Base-by-base conservation (phyloP, 2,113 vertebrate species). In the Pseudopodoces humilis region DNA sequence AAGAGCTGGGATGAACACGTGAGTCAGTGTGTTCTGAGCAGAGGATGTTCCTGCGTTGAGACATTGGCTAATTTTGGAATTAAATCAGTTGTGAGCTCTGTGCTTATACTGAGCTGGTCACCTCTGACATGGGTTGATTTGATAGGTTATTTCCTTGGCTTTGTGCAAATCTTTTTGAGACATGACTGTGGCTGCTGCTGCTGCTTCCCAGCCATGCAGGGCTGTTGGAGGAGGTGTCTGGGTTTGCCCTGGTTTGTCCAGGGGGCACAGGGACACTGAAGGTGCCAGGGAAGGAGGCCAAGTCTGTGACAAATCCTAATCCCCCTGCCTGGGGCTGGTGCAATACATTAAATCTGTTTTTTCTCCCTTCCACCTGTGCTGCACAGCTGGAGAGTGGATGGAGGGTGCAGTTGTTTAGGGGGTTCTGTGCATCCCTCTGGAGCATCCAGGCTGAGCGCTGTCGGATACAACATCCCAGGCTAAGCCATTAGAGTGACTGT, bases 161-260 rank as follows among this genome's bases (percentile, higher is more conserved):
- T 63, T 20, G 9, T n/a, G 35, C 59, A 59, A 81, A 33, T 56
- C 1, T 2, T 50, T 89, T 55, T 52, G 68, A 75, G 64, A 41
- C 49, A 47, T 20, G 28, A 14, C n/a, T 43, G 10, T 53, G 55
- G 33, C 27, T 49, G 44, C 65, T 37, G 8, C 56, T 46, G 21
- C 56, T 15, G 22, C 50, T 49, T 52, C 47, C 43, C 3, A 0
- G 3, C 63, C 17, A 0, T 1, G 7, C 2, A 4, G 35, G 0
- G 0, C 21, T 62, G 10, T 13, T 19, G 4, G 50, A 35, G 59
- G 70, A 19, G 46, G 10, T 11, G 16, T 17, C 63, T 50, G 56
- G 35, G 13, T 52, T 19, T 81, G 30, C 46, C 67, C 43, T 22
- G 8, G 28, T n/a, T 44, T 3, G 24, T 6, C 3, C 27, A 4